phyloP scores from a whole-genome alignment of 2,888 invertebrate genomes.

The Rhingia campestris region DNA sequence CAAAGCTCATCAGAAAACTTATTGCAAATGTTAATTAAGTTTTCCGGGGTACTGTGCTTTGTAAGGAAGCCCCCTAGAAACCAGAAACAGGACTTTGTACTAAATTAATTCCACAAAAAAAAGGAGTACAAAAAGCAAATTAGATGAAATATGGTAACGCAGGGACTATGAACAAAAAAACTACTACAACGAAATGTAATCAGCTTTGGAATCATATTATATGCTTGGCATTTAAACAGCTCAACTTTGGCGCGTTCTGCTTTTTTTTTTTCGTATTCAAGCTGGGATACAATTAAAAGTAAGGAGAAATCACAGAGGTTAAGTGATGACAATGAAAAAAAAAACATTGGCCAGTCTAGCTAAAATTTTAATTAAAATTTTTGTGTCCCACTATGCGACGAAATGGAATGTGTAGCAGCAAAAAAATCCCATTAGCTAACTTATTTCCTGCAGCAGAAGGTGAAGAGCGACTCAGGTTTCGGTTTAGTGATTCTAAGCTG shows the following conservation, averaged over 20 bases:
- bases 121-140: constrained; percentile 23
- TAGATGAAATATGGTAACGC: not conserved
- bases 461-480: not conserved
- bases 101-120: constrained; percentile 60
- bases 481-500: not conserved
- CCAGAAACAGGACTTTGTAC: constrained; percentile 67
- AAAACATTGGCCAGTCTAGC: constrained; percentile 12
- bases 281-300: not conserved
- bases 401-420: constrained; percentile 29
- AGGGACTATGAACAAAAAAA: constrained; percentile 29
- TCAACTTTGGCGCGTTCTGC: constrained; percentile 34
- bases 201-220: constrained; percentile 60
- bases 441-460: constrained; percentile 14
- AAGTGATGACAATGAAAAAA: constrained; percentile 15
- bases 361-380: constrained; percentile 69
- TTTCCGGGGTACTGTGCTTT: constrained; percentile 62
- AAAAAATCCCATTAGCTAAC: constrained; percentile 18
- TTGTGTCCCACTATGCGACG: constrained; percentile 26
- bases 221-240: constrained; percentile 50
- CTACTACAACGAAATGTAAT: constrained; percentile 37
- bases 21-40: constrained; percentile 73
- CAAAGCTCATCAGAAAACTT: constrained; percentile 69
- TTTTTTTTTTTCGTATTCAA: constrained; percentile 1
- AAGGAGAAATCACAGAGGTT: constrained; percentile 29
- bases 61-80: constrained; percentile 34